Percentiles rank a stretch among this genome's conserved stretches.
phyloP scores from a whole-genome alignment of 2,113 vertebrate genomes.

The Epinephelus lanceolatus region DNA sequence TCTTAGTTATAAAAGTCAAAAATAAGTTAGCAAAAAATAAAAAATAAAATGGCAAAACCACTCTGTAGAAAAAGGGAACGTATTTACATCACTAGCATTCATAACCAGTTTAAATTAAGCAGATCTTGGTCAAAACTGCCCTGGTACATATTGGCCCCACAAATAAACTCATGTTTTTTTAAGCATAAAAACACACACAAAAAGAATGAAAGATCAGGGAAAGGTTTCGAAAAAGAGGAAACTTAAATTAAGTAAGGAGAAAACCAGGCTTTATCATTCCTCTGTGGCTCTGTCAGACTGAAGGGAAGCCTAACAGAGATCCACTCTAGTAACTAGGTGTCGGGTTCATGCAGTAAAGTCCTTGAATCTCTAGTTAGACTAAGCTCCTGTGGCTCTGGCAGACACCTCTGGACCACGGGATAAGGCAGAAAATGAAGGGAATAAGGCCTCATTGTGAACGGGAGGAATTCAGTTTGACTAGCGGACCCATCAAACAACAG shows the following conservation, averaged over 20 bases:
- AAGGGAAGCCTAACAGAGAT: slow-evolving; percentile 46
- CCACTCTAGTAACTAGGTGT: slow-evolving; percentile 47
- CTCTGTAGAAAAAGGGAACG: slow-evolving; percentile 90
- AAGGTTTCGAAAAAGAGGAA: slow-evolving; percentile 72
- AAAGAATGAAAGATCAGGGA: slow-evolving; percentile 81
- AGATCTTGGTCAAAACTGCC: slow-evolving; percentile 93
- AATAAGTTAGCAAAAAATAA: slow-evolving; percentile 97
- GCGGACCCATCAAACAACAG: slow-evolving; percentile 46
- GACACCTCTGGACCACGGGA: slow-evolving; percentile 69
- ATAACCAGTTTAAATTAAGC: slow-evolving; percentile 85
- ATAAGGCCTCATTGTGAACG: slow-evolving; percentile 61
- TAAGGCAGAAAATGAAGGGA: slow-evolving; percentile 71
- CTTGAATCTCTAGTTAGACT: slow-evolving; percentile 51
- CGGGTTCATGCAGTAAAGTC: slow-evolving; percentile 71
- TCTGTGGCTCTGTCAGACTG: slow-evolving; percentile 50
- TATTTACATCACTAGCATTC: slow-evolving; percentile 88
- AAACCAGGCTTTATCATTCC: slow-evolving; percentile 64
- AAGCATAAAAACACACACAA: slow-evolving; percentile 83
- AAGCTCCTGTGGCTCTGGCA: slow-evolving; percentile 43
- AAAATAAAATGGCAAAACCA: slow-evolving; percentile 92
- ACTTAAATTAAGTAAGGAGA: slow-evolving; percentile 77
- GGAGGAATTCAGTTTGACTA: slow-evolving; percentile 62
- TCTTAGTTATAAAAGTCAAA: slow-evolving; percentile 95
- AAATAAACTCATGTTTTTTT: slow-evolving; percentile 82
- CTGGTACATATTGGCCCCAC: slow-evolving; percentile 89